These are phyloP conservation scores for Plodia interpunctella DNA, from an alignment of 1,140 invertebrate genomes.

Conservation along the genomic window DNA sequence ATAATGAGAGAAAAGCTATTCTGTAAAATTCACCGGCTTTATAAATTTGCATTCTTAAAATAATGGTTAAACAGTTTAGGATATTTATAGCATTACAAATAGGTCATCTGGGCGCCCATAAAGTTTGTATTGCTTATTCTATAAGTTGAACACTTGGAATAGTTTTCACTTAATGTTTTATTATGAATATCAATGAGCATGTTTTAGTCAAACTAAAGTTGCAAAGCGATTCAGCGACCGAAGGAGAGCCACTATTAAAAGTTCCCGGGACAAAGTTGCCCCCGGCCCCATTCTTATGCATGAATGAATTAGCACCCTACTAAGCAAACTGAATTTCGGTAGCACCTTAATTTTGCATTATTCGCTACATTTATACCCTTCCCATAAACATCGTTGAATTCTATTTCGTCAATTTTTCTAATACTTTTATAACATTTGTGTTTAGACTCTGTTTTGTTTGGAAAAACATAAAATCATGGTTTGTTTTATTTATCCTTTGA, in stretches of 20 bases:
- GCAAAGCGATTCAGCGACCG: constrained; percentile 25
- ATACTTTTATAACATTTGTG: too few relatives aligned
- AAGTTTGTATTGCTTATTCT: constrained; percentile 2
- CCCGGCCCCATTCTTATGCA: constrained; percentile 29
- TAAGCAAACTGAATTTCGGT: constrained; percentile 15
- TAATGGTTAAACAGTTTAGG: neutral
- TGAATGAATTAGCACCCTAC: constrained; percentile 29
- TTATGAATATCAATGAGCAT: constrained; percentile 14
- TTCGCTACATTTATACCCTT: neutral
- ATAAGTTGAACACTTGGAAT: neutral
- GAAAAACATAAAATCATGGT: too few relatives aligned
- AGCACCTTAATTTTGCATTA: constrained; percentile 6
- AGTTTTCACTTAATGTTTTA: constrained; percentile 7
- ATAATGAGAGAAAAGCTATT: too few relatives aligned
- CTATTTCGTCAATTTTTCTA: too few relatives aligned
- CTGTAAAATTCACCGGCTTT: too few relatives aligned
- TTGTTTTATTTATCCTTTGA: too few relatives aligned
- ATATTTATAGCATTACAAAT: neutral
- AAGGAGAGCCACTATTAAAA: constrained; percentile 32
- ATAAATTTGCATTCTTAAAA: neutral
- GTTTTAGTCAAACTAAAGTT: constrained; percentile 24
- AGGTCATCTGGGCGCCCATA: neutral
- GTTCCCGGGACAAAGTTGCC: constrained; percentile 25
- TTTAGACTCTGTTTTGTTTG: too few relatives aligned
- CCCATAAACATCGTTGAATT: neutral